Percentiles rank a stretch among this genome's conserved stretches.
Evolutionary conservation across 2,797 vertebrate species (phyloP).

Genomic region (Sebastes minor): DNA sequence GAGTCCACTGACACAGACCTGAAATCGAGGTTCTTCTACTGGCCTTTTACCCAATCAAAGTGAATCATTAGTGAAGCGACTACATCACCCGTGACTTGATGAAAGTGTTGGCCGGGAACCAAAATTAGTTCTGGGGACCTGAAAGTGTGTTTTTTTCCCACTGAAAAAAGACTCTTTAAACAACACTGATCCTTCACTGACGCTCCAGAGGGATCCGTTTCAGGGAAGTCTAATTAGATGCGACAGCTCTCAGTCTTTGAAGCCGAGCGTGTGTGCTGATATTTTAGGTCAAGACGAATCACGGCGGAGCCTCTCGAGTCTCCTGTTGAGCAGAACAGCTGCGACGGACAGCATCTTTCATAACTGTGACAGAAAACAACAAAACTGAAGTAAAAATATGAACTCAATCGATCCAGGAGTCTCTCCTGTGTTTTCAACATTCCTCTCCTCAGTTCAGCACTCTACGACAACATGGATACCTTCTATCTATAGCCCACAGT

Average conservation of each 20-base stretch:
- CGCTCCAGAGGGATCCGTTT: constrained; percentile 5
- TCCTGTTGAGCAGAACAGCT: neutral
- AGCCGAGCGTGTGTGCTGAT: neutral
- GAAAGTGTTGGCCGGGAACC: neutral
- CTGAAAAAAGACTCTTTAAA: neutral
- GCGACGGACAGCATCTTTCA: neutral
- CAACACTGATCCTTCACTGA: neutral
- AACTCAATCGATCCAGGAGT: neutral
- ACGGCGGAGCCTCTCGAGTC: neutral
- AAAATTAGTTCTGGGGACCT: neutral
- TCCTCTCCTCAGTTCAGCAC: constrained; percentile 14
- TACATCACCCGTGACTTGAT: neutral
- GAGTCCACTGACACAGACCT: constrained; percentile 61
- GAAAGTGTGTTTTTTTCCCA: neutral
- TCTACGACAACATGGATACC: constrained; percentile 24
- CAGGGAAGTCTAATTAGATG: constrained; percentile 13
- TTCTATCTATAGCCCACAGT: neutral
- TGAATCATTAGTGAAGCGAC: neutral
- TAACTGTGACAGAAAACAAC: neutral
- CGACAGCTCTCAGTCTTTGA: neutral
- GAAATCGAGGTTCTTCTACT: neutral
- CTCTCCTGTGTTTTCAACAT: constrained; percentile 17
- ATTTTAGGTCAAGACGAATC: constrained; percentile 22
- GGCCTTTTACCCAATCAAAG: constrained; percentile 4
- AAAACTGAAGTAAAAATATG: neutral